Evolutionary conservation across 2,888 invertebrate genomes (phyloP).

Genomic region (Diarsia brunnea): DNA sequence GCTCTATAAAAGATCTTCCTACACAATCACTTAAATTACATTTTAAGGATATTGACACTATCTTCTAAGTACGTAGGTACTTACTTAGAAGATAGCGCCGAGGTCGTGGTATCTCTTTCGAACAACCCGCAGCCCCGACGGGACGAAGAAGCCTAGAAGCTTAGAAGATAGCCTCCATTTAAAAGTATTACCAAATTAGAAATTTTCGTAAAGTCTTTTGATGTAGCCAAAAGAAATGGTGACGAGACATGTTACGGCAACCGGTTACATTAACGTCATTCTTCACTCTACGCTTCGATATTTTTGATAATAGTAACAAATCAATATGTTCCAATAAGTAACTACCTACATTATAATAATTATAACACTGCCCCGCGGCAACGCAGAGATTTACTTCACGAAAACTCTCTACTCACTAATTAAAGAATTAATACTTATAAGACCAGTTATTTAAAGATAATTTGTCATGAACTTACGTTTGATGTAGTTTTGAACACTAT

Average conservation of each 20-base stretch:
- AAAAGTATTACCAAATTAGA: conserved; percentile 7
- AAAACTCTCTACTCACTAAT: conserved; percentile 32
- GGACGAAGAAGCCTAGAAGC: no score
- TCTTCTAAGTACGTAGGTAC: no score
- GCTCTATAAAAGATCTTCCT: not conserved
- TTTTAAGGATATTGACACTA: not conserved
- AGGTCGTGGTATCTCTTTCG: no score
- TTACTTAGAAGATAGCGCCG: not conserved
- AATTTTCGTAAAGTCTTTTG: conserved; percentile 40
- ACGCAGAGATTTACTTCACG: conserved; percentile 30
- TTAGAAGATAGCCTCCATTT: no score
- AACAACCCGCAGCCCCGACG: no score
- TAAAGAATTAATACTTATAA: conserved; percentile 24
- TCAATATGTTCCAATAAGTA: conserved; percentile 34
- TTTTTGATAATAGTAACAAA: conserved; percentile 52
- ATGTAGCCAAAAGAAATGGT: conserved; percentile 30
- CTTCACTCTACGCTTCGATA: conserved; percentile 37
- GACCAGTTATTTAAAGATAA: conserved; percentile 8
- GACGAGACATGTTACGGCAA: conserved; percentile 12
- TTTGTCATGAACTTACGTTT: conserved; percentile 12
- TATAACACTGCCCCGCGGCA: conserved; percentile 34
- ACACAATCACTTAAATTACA: not conserved
- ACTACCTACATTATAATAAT: conserved; percentile 41
- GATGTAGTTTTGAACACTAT: not conserved
- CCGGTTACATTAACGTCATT: conserved; percentile 52